A percentile compares a stretch with the other conserved stretches of the same genome.
Conservation (phyloP, 2,113 vertebrate species). For the Puffinus mauretanicus region DNA sequence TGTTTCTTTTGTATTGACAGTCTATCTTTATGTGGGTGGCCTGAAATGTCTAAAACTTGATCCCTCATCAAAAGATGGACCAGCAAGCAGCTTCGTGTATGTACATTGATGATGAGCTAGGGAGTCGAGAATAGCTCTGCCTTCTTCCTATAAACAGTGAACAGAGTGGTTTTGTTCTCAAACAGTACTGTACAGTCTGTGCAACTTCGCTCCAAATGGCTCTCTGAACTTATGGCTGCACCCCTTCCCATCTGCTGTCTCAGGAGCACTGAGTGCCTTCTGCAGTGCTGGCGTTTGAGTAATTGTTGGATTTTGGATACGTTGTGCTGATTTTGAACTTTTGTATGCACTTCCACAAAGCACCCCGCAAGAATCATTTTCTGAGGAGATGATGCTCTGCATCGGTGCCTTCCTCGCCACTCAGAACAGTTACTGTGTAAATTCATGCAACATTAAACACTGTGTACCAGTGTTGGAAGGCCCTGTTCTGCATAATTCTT, state of each 20-base stretch:
- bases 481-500: background rate
- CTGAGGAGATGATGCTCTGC: background rate
- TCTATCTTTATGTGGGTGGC: slow-evolving; percentile 27
- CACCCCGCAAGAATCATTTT: background rate
- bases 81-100: background rate
- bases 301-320: background rate
- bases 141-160: background rate
- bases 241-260: background rate
- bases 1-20: background rate
- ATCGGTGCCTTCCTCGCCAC: background rate
- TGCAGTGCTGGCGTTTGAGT: background rate
- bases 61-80: background rate
- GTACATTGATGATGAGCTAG: slow-evolving; percentile 17
- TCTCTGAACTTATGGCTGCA: background rate
- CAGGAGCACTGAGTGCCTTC: background rate
- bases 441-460: slow-evolving; percentile 39
- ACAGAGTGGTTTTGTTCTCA: slow-evolving; percentile 62
- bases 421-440: background rate
- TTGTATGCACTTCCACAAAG: background rate
- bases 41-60: background rate
- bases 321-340: background rate
- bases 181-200: slow-evolving; percentile 31
- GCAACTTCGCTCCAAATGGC: background rate
- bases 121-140: background rate
- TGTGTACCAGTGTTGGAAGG: background rate